Conservation (phyloP, 1,140 invertebrate species). For the Drosophila novamexicana region DNA sequence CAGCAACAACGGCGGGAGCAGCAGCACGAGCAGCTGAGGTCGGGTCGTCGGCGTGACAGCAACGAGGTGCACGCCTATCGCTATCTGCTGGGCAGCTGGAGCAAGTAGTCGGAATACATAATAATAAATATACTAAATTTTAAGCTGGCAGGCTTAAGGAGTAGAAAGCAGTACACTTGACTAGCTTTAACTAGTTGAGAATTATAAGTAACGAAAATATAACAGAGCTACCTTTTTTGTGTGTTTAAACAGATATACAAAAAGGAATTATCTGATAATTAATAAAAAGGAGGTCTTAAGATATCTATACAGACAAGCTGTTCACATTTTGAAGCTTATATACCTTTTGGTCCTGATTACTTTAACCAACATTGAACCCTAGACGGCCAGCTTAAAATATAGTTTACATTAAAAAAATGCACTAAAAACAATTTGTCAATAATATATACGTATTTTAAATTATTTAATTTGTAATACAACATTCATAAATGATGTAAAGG, state of each 20-base stretch:
- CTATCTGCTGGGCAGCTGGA: conserved; percentile 72
- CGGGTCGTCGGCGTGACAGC: conserved; percentile 43
- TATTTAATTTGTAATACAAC: conserved; percentile 67
- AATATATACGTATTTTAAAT: conserved; percentile 59
- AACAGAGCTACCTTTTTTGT: neutral
- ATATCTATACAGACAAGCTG: neutral
- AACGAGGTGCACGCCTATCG: conserved; percentile 60
- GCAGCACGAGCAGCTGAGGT: conserved; percentile 32
- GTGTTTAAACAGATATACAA: too few relatives aligned
- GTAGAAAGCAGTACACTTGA: too few relatives aligned
- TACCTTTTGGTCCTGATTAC: too few relatives aligned
- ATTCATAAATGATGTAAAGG: conserved; percentile 29
- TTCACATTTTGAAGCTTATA: too few relatives aligned
- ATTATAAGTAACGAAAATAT: too few relatives aligned
- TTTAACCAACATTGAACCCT: too few relatives aligned
- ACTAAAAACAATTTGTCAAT: neutral
- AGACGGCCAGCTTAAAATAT: too few relatives aligned
- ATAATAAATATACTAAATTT: too few relatives aligned
- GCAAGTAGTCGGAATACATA: conserved; percentile 43
- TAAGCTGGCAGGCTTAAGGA: too few relatives aligned
- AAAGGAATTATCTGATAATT: too few relatives aligned
- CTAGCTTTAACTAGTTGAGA: too few relatives aligned
- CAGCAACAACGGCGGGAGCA: conserved; percentile 28
- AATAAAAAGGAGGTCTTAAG: neutral
- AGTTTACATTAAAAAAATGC: too few relatives aligned